Evolutionary conservation across 2,888 invertebrate genomes (phyloP), one percentile per base, ranked within the genome.

Genomic region (Drosophila suboccidentalis): DNA sequence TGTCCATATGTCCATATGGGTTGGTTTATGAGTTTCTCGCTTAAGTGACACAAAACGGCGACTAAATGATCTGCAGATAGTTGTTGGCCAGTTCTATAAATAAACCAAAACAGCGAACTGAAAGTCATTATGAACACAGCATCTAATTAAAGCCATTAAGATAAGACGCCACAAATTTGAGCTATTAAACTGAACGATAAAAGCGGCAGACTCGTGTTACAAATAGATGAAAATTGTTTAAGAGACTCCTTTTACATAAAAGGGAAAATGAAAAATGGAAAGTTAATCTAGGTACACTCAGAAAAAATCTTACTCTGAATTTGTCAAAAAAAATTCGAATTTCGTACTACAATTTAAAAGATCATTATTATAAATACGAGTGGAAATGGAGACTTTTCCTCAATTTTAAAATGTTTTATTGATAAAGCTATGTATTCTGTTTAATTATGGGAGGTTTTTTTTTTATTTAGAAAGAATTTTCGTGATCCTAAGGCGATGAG

Each of bases 21-120:
- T 75, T 88, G 68, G 70, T 88, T 85, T 88, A 88, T 85, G 89
- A 88, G 82, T 84, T 66, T 47, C 64, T 51, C 65, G 70, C 70
- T 77, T 77, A 85, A 86, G 80, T 86, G 87, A 86, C 86, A 89
- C 82, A 86, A 89, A 85, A 87, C 86, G 85, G 79, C 78, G 80
- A 69, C 89, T 71, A 89, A 86, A 89, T 86, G 89, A 86, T 86
- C 85, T 85, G 75, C 87, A 84, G 89, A 89, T 83, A 78, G 72
- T 67, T 71, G 22, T 13, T 22, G 68, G 29, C 60, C 36, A 77
- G 74, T 85, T 85, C 83, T 83, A 84, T 77, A 87, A 84, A 88
- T 84, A 84, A 83, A 72, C 50, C 63, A 43, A 43, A n/a, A 41
- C 39, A 39, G 38, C 19, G 3, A 43, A 19, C 36, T 46, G 2